Conservation (phyloP, 2,797 vertebrate species). For the Sylvilagus floridanus region DNA sequence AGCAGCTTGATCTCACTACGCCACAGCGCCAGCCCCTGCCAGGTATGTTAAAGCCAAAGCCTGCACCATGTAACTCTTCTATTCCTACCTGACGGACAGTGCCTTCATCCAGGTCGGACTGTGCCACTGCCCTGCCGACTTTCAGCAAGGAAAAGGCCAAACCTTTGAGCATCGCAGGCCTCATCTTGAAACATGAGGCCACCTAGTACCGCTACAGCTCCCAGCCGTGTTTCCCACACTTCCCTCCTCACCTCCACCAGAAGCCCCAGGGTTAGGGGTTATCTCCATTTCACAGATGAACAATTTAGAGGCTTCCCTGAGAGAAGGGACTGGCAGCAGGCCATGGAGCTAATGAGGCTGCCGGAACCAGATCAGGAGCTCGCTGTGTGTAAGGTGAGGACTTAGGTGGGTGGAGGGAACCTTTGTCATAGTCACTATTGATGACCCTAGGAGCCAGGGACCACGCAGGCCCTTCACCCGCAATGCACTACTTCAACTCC, state of each 20-base stretch:
- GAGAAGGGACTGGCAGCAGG: no score
- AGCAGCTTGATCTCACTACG: no score
- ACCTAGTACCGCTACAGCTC: no score
- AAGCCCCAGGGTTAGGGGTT: background rate
- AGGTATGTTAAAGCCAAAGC: background rate
- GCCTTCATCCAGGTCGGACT: no score
- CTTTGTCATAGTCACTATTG: accelerated
- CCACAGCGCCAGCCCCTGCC: no score
- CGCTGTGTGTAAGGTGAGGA: background rate
- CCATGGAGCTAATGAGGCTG: background rate
- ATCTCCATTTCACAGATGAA: background rate
- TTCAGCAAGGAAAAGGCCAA: background rate
- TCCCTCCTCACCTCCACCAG: background rate
- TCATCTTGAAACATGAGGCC: background rate
- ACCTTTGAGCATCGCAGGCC: background rate
- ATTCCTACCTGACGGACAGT: background rate
- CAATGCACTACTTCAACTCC: background rate
- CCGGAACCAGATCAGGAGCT: accelerated
- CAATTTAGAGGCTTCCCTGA: background rate
- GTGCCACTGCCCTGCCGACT: no score
- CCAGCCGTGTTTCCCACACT: background rate
- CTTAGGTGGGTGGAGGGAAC: background rate
- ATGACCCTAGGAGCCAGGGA: background rate
- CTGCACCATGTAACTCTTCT: background rate
- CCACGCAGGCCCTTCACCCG: background rate